Evolutionary conservation across 2,113 vertebrate genomes (phyloP).

Genomic region (Oreochromis niloticus): DNA sequence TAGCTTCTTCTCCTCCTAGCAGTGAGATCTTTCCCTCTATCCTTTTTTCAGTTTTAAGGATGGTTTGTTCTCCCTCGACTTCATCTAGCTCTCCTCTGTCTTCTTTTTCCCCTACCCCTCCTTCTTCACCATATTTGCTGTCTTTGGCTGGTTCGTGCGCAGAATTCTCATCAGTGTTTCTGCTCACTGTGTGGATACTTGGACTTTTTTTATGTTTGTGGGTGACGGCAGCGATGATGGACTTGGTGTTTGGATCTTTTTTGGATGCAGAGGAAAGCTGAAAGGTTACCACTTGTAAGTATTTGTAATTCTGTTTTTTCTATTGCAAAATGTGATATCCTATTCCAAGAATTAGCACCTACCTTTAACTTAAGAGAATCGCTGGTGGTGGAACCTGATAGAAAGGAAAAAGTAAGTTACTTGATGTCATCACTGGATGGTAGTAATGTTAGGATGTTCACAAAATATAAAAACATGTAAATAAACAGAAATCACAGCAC

Average conservation of each 20-base stretch:
- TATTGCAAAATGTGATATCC: neutral
- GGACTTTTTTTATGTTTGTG: conserved; percentile 88
- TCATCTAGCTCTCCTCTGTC: neutral
- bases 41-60: neutral
- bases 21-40: neutral
- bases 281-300: neutral
- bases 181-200: conserved; percentile 71
- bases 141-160: conserved; percentile 78
- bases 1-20: neutral
- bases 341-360: conserved; percentile 15
- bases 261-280: conserved; percentile 79
- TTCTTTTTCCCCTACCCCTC: neutral
- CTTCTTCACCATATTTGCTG: conserved; percentile 48
- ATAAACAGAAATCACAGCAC: neutral
- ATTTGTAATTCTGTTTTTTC: neutral
- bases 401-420: neutral
- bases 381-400: conserved; percentile 82
- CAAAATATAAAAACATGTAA: neutral
- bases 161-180: conserved; percentile 85
- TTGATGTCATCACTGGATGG: neutral
- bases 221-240: conserved; percentile 82
- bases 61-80: neutral
- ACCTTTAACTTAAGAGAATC: conserved; percentile 90
- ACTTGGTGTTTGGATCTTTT: conserved; percentile 79
- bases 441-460: neutral